Base-by-base conservation (phyloP, 2,113 vertebrate genomes). In the Nannobrachium achirus region DNA sequence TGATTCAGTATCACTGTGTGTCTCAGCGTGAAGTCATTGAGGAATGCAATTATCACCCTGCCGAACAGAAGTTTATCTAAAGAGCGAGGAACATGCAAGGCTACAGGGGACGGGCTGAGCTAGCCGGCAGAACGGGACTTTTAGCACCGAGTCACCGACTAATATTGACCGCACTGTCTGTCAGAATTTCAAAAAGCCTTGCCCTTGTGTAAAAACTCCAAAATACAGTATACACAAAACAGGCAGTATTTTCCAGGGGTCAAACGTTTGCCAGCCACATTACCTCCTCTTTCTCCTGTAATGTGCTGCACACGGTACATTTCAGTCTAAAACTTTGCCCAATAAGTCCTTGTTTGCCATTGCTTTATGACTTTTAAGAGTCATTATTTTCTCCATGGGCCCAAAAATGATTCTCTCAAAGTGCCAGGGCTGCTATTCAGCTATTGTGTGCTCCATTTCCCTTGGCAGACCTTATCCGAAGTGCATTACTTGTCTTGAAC, bases 1-100 rank as follows among this genome's bases (percentile, higher is more conserved):
- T 53, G 76, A 84, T 86, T 84, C 71, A n/a, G 66, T 80, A 73
- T 88, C 80, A 63, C 67, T 76, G 71, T 81, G 76, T 78, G 42
- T 46, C 87, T 66, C 84, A 80, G 86, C 86, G 75, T 88, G 88
- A 85, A 87, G 81, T 84, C 86, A 70, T 78, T 50, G 68, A 81
- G 84, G 88, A 88, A 91, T 90, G 86, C 86, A 90, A 90, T 91
- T 90, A 91, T 89, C 89, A 88, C 87, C 87, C 87, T 1, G 60
- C 67, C 58, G 71, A 81, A 87, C 78, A 82, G 78, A 86, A 71
- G 66, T 75, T 81, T 79, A 61, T 78, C 73, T 69, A 71, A 81
- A 75, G 71, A 82, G 76, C 7, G 56, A 11, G 56, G 69, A 76
- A 67, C 71, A 69, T 72, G 59, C n/a, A 45, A 40, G 1, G 16